These are phyloP conservation scores for Botrylloides violaceus DNA, from an alignment of 23 tunicate genomes.

Conservation along the genomic window DNA sequence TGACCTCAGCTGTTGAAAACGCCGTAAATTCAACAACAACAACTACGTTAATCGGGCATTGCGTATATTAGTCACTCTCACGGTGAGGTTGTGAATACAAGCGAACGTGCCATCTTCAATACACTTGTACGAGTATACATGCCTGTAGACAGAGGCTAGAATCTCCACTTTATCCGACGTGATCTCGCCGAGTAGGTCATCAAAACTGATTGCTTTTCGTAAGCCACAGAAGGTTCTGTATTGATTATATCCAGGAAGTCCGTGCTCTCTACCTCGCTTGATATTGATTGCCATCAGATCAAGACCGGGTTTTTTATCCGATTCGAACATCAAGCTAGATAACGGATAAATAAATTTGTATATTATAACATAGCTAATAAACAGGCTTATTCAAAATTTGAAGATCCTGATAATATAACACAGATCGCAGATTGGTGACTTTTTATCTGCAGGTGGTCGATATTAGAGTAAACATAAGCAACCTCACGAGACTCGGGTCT, in stretches of 20 bases:
- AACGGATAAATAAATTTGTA: background rate
- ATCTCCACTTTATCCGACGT: conserved; percentile 4
- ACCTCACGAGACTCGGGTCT: too few species aligned
- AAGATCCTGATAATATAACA: background rate
- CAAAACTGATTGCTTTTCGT: conserved; percentile 27
- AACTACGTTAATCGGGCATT: too few species aligned
- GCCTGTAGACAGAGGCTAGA: background rate
- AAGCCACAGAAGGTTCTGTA: conserved; percentile 68
- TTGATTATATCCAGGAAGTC: conserved; percentile 64
- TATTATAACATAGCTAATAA: background rate
- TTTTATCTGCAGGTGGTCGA: too few species aligned
- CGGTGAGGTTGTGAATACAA: too few species aligned
- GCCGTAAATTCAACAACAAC: too few species aligned
- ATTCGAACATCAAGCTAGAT: conserved; percentile 52
- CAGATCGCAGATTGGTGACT: too few species aligned
- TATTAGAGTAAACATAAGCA: too few species aligned
- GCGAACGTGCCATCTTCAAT: too few species aligned
- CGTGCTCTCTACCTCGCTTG: conserved; percentile 69
- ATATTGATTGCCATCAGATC: conserved; percentile 79
- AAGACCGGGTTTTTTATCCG: conserved; percentile 22
- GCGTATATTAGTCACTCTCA: too few species aligned
- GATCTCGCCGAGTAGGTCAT: conserved; percentile 29
- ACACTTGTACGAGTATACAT: too few species aligned
- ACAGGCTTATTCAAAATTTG: background rate
- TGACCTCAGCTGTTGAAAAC: too few species aligned